Conservation (phyloP, 2,113 vertebrate genomes). For the Corythornis vintsioides region DNA sequence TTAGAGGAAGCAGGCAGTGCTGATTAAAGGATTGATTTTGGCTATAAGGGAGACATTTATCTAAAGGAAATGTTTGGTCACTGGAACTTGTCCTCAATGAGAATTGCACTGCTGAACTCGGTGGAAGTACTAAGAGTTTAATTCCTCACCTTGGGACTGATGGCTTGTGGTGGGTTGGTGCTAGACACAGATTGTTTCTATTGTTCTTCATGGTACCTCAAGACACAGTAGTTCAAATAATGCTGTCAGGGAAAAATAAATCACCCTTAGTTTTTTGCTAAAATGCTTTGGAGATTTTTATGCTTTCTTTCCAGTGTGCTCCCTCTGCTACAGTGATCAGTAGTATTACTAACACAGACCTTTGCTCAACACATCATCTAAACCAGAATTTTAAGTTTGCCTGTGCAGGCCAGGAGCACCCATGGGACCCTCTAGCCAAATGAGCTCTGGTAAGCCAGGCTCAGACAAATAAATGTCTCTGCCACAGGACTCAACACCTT, state of each 20-base stretch:
- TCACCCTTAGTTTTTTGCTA: neutral
- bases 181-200: neutral
- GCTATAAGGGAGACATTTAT: neutral
- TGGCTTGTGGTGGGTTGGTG: neutral
- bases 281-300: neutral
- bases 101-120: neutral
- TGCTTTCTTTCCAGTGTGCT: neutral
- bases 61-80: neutral
- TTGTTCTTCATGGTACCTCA: neutral
- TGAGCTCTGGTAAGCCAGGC: neutral
- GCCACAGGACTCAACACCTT: neutral
- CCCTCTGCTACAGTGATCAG: neutral
- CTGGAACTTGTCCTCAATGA: neutral
- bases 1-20: neutral
- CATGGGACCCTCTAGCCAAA: neutral
- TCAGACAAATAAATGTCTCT: neutral
- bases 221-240: neutral
- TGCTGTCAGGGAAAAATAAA: neutral
- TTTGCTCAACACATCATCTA: neutral
- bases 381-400: neutral
- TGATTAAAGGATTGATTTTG: neutral
- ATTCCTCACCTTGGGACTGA: neutral
- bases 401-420: neutral
- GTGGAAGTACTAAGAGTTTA: neutral
- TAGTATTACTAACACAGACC: neutral